These are phyloP conservation scores for Neogale vison DNA, from an alignment of 2,113 vertebrate genomes.

Conservation along the genomic window DNA sequence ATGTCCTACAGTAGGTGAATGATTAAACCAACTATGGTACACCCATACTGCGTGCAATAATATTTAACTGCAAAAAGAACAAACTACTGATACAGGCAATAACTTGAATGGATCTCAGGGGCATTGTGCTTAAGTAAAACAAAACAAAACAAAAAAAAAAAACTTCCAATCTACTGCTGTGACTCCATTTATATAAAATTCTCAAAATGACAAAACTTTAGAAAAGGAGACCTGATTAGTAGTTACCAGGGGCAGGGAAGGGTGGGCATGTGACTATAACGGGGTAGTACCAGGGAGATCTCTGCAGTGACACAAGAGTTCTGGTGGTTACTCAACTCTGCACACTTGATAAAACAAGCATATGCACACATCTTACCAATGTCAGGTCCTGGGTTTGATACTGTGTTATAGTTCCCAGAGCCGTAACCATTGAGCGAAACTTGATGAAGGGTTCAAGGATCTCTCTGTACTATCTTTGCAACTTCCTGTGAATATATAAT, in stretches of 20 bases:
- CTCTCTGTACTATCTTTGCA: neutral
- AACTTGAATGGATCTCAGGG: neutral
- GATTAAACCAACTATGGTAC: neutral
- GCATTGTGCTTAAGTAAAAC: neutral
- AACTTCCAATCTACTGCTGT: neutral
- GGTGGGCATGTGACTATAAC: too few species aligned
- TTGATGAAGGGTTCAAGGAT: neutral
- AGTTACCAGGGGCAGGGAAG: neutral
- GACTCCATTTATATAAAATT: neutral
- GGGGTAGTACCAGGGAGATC: neutral
- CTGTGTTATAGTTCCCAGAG: neutral
- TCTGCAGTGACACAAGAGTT: neutral
- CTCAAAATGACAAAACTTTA: neutral
- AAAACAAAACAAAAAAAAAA: neutral
- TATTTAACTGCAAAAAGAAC: neutral
- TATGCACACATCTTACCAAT: neutral
- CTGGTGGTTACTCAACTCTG: neutral
- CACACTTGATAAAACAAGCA: neutral
- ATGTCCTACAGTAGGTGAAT: neutral
- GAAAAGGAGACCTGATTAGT: neutral
- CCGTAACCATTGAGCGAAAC: neutral
- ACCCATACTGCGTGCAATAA: neutral
- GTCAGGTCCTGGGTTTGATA: neutral
- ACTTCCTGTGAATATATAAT: neutral
- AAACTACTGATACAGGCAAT: neutral